Base-by-base conservation (phyloP, 1,140 invertebrate genomes). In the Diploscapter pachys region DNA sequence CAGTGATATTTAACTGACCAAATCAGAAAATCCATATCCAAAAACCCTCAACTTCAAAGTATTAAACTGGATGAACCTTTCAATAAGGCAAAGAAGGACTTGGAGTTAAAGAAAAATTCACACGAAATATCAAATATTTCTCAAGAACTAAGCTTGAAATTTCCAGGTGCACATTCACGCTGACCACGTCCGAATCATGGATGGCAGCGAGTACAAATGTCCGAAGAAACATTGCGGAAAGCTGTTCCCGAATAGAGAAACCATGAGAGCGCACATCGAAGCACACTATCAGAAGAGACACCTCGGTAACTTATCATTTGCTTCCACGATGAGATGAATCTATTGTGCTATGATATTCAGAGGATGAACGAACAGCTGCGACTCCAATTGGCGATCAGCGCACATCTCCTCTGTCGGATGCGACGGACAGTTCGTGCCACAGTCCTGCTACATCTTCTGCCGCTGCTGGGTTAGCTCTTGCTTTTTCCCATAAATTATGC, bases 181-280 rank as follows among this genome's bases (percentile, higher is more conserved):
- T 2, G 79, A 80, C 63, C 79, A 80, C 68, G 63, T 80, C 11
- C 48, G 5, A 13, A 68, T 80, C 13, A 77, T 64, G 62, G 79
- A 80, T 71, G 79, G 79, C 3, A 61, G 63, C 11, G 74, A 77
- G 50, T 80, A 64, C 63, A 65, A 52, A 13, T 80, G 79, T 65
- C 78, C 79, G 31, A 49, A 64, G 49, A 77, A 61, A 5, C 9
- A 51, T 53, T 80, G 79, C 55, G 79, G 71, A 4, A 79, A 72
- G 8, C 69, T 72, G 13, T 80, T 79, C 54, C 79, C 79, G 13
- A 76, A 70, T 56, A 11, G 61, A 4, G 77, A 79, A 48, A 63
- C 59, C 11, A 73, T 80, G 2, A 67, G 79, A 2, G 54, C 50
- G 13, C 79, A 80, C 68, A 63, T 80, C 48, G 63, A 6, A 11